Base-by-base conservation (phyloP, 2,888 invertebrate genomes). In the Calliphora vomitoria region DNA sequence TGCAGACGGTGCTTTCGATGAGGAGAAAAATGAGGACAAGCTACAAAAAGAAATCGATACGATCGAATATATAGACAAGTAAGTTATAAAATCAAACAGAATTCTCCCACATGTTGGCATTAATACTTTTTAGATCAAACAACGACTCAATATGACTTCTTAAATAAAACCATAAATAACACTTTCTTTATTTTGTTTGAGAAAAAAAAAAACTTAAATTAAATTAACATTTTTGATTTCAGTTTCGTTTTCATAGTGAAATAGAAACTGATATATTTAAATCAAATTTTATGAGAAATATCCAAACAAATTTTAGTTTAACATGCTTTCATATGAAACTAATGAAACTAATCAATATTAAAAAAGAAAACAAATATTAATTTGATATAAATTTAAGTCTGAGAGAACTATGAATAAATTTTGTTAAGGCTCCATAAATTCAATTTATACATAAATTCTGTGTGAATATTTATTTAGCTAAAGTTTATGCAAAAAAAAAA, bases 41-140 rank as follows among this genome's bases (percentile, higher is more conserved):
- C 90, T 93, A 15, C 92, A 91, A 90, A 93, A 93, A 88, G 93
- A 93, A 90, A 91, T 92, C 84, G 92, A 92, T 89, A 90, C 92
- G 89, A 92, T 92, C 91, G 93, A 93, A 90, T 93, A 92, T 89
- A 92, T 92, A 88, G 93, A 93, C 90, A 93, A 93, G 93, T 93
- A 82, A 93, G 93, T 93, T 85, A 47, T 8, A 50, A 11, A 58
- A 8, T 5, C 31, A 66, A 41, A 50, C 2, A 25, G 58, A 62
- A 55, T 15, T 83, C 64, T 72, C 71, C 81, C 71, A 72, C 75
- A 76, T 55, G 8, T 41, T 58, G 55, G 8, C 18, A 8, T 15
- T 66, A 41, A 47, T 50, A 31, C 18, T 41, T n/a, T 38, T 15
- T 18, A 18, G 0, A 47, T 2, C 11, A 44, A 55, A 55, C 18